Conservation (phyloP, 2,113 vertebrate species). For the Podiceps cristatus region DNA sequence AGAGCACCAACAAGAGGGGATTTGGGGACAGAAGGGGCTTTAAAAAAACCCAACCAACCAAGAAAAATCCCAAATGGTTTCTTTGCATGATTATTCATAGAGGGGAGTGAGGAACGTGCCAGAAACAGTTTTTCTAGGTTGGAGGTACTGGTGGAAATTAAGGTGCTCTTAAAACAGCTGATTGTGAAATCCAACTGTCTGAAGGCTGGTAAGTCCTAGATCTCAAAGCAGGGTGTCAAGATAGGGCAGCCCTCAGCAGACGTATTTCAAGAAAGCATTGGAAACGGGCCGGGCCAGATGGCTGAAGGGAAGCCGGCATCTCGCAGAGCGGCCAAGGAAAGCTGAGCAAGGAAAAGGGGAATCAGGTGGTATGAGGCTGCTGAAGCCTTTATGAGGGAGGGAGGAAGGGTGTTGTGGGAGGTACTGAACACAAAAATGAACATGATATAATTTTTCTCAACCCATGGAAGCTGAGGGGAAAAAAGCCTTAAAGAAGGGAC, state of each 20-base stretch:
- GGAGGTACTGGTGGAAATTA: background rate
- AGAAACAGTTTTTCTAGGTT: background rate
- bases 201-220: background rate
- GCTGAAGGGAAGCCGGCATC: background rate
- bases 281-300: background rate
- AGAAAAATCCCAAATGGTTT: background rate
- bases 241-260: background rate
- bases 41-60: background rate
- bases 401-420: background rate
- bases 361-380: rapidly evolving
- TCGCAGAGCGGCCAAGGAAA: background rate
- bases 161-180: background rate
- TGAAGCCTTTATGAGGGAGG: background rate
- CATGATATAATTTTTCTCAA: background rate
- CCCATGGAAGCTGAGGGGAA: rapidly evolving
- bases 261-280: background rate
- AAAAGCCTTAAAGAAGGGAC: background rate
- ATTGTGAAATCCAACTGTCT: background rate
- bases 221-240: background rate
- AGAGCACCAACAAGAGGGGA: background rate
- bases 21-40: background rate
- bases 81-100: background rate
- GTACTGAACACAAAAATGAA: background rate
- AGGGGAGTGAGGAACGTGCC: background rate
- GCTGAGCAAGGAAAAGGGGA: background rate